Evolutionary conservation across 2,888 invertebrate species (phyloP).

Genomic region (Eristalis tenax): DNA sequence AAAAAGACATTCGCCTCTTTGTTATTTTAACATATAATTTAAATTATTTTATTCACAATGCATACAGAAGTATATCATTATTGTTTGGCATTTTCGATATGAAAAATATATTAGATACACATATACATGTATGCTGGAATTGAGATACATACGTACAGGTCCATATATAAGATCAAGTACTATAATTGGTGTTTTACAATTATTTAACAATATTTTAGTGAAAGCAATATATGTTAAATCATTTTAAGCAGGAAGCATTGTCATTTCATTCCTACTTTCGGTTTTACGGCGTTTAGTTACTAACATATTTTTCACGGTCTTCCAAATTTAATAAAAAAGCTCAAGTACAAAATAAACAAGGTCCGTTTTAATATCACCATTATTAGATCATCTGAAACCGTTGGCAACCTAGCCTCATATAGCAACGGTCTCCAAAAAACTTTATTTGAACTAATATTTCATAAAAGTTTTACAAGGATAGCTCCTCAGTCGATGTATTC

Average conservation of each 20-base stretch:
- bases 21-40: neutral
- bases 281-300: neutral
- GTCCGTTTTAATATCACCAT: conserved; percentile 60
- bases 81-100: conserved; percentile 28
- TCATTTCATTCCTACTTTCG: neutral
- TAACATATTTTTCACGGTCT: neutral
- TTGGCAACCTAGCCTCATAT: neutral
- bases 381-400: conserved; percentile 51
- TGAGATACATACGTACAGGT: neutral
- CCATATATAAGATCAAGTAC: neutral
- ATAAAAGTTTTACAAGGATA: conserved; percentile 78
- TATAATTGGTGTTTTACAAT: neutral
- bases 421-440: conserved; percentile 40
- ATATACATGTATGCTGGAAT: neutral
- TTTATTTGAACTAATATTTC: conserved; percentile 3
- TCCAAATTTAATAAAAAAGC: neutral
- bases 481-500: conserved; percentile 81
- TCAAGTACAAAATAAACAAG: conserved; percentile 28
- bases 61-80: neutral
- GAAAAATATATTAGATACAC: conserved; percentile 49
- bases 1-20: neutral
- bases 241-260: neutral
- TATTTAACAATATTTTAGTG: neutral
- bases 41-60: neutral
- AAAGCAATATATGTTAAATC: neutral